These are phyloP conservation scores for Illadopsis cleaveri DNA, from an alignment of 2,113 vertebrate genomes.

Conservation along the genomic window DNA sequence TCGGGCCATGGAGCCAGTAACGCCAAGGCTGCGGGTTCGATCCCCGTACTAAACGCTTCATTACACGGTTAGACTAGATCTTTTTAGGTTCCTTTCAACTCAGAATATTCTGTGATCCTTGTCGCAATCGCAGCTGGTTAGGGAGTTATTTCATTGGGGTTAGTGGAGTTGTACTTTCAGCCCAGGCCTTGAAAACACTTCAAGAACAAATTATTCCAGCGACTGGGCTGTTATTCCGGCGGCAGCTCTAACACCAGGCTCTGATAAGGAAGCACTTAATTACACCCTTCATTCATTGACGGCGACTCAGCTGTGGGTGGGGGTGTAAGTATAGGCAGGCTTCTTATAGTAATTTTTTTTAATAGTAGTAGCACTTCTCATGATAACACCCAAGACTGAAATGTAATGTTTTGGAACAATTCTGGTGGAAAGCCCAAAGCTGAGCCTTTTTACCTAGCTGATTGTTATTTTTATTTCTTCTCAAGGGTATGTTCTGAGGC, in stretches of 20 bases:
- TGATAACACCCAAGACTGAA: neutral
- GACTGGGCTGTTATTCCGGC: neutral
- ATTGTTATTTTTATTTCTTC: neutral
- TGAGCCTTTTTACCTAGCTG: neutral
- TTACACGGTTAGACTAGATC: rapidly evolving
- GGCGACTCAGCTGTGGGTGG: neutral
- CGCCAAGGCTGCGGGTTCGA: conserved; percentile 28
- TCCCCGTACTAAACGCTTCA: neutral
- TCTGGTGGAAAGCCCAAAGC: neutral
- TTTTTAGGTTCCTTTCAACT: too few relatives aligned
- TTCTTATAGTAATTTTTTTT: neutral
- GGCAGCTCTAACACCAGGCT: neutral
- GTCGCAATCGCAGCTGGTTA: neutral
- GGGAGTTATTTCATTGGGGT: rapidly evolving
- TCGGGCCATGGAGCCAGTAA: neutral
- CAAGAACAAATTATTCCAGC: neutral
- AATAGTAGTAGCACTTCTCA: neutral
- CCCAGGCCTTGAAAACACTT: neutral
- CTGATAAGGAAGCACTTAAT: neutral
- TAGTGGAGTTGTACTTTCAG: neutral
- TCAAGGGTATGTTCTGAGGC: conserved; percentile 47
- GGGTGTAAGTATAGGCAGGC: neutral
- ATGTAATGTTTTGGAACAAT: neutral
- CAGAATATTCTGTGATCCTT: neutral
- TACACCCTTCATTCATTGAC: neutral